These are phyloP conservation scores for Menura novaehollandiae DNA, from an alignment of 2,113 vertebrate genomes.

Conservation along the genomic window DNA sequence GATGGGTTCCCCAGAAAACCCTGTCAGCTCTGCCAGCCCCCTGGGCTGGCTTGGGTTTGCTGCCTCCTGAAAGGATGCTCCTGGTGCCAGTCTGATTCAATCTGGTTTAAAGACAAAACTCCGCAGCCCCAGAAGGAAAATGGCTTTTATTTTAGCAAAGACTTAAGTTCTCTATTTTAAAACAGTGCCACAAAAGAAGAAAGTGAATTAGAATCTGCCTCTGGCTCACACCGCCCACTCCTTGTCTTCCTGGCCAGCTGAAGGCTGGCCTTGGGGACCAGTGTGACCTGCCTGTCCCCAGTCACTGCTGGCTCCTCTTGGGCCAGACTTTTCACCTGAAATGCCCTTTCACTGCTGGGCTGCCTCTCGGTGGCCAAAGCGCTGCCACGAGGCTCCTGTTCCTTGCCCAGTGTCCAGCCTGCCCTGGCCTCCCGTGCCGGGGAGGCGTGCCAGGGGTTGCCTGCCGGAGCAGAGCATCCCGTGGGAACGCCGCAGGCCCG, in stretches of 20 bases:
- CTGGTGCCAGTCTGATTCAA: rapidly evolving
- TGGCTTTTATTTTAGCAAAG: not conserved
- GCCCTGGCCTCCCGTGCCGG: rapidly evolving
- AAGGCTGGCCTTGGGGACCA: not conserved
- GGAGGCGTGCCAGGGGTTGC: not conserved
- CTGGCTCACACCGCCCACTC: rapidly evolving
- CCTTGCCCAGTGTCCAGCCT: not conserved
- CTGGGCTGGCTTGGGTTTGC: not conserved
- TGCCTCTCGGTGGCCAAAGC: not conserved
- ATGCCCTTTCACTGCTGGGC: not conserved
- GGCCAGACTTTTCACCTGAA: not conserved
- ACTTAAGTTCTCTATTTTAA: not conserved
- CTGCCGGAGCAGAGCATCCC: not conserved
- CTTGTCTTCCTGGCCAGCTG: not conserved
- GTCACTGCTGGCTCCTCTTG: not conserved
- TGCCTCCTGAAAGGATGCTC: not conserved
- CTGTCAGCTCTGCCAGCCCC: not conserved
- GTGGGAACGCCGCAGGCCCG: rapidly evolving
- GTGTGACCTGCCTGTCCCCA: rapidly evolving
- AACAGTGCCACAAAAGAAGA: not conserved
- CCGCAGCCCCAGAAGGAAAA: not conserved
- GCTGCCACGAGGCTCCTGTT: rapidly evolving
- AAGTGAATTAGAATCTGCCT: not conserved
- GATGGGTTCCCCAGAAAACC: not conserved
- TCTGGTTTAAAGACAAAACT: not conserved